Base-by-base conservation (phyloP, 2,113 vertebrate species). In the Pelodiscus sinensis region DNA sequence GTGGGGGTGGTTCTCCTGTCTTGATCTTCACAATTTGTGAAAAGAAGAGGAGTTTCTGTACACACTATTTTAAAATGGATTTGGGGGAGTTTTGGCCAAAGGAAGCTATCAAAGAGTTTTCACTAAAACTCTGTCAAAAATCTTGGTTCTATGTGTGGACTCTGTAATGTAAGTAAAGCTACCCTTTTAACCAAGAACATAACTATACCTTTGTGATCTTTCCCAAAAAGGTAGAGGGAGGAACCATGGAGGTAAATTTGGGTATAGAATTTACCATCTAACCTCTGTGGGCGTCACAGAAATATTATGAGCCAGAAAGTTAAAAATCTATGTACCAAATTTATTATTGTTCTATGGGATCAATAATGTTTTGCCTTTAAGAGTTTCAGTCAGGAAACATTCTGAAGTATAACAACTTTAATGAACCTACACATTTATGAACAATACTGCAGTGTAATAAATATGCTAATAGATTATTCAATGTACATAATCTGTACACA, bases 11-110 rank as follows among this genome's bases (percentile, higher is more conserved):
- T 89, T 89, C 58, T 93, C 88, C 81, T 91, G 50, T 93, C 90
- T 85, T 95, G 95, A 96, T 91, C 84, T 78, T 95, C 84, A 87
- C 58, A 91, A 54, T 95, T 94, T 95, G 83, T 96, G 93, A 92
- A 79, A 95, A 94, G 50, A 92, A 88, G 83, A 89, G 57, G 85
- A 94, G 79, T 94, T 94, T 97, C 25, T 87, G 16, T 82, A 83
- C 82, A n/a, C 65, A 85, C 0, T 60, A 62, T 93, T 96, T 92
- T 87, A 31, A 92, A 93, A 87, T 80, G 44, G 18, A 71, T 94
- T 95, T 19, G n/a, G 65, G n/a, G n/a, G n/a, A 18, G 19, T n/a
- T 68, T 68, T n/a, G 9, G 4, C 91, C 92, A 94, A 57, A 81
- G 44, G 22, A 85, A 90, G 8, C 22, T 51, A 88, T 89, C 84